phyloP scores from a whole-genome alignment of 2,797 vertebrate species.

The Manis pentadactyla region DNA sequence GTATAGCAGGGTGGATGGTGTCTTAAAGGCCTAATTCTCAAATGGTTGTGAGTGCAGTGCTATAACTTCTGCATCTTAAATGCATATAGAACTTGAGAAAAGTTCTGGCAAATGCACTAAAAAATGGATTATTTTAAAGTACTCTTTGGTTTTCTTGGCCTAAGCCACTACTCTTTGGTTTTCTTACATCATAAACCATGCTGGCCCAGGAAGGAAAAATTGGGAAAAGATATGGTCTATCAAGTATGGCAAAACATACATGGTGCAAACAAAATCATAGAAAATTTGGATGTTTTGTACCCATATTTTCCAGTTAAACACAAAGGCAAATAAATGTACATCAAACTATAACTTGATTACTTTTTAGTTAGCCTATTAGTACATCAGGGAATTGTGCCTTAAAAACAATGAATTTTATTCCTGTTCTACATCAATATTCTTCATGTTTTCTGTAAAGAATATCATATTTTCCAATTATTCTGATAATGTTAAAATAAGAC shows the following conservation, averaged over 20 bases:
- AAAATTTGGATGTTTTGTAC: not conserved
- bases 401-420: not conserved
- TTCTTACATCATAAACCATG: not conserved
- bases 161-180: not conserved
- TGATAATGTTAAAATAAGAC: not conserved
- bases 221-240: not conserved
- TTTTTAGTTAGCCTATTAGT: not conserved
- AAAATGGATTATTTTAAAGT: not conserved
- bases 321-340: not conserved
- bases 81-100: not conserved
- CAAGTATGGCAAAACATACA: not conserved
- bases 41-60: not conserved
- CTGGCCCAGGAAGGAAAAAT: not conserved
- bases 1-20: accelerated
- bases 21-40: not conserved
- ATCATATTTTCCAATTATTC: not conserved
- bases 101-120: not conserved
- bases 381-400: not conserved
- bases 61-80: not conserved
- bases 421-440: not conserved
- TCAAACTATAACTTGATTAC: not conserved
- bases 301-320: not conserved
- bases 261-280: not conserved
- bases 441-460: not conserved
- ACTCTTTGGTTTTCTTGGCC: not conserved